Percentiles rank a stretch among this genome's conserved stretches.
These are phyloP conservation scores for Triplophysa siluroides DNA, from an alignment of 2,113 vertebrate genomes.

Conservation along the genomic window DNA sequence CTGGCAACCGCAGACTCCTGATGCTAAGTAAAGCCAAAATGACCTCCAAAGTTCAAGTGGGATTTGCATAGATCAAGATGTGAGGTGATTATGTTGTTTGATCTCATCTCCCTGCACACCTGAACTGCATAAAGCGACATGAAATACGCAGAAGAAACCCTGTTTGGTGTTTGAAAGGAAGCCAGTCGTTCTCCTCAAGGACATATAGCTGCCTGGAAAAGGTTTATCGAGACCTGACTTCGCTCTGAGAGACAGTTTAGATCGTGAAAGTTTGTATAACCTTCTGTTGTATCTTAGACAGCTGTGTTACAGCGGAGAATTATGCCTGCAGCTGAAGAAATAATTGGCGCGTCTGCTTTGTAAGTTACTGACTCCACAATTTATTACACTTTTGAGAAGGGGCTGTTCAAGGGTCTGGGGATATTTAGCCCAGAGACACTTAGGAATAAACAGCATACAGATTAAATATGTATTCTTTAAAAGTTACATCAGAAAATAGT, in stretches of 20 bases:
- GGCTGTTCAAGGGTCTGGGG: no score
- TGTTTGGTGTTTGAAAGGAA: conserved; percentile 23
- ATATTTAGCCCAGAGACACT: no score
- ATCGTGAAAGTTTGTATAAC: conserved; percentile 4
- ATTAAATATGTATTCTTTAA: no score
- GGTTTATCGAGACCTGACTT: conserved; percentile 16
- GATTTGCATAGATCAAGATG: conserved; percentile 4
- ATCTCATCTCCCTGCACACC: background rate
- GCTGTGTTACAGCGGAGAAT: background rate
- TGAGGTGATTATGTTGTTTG: conserved; percentile 25
- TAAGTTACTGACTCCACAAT: no score
- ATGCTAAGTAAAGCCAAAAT: conserved; percentile 1
- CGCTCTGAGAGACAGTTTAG: background rate
- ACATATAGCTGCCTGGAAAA: background rate
- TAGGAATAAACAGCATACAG: no score
- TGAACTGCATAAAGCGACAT: conserved; percentile 14
- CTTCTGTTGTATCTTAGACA: conserved; percentile 25
- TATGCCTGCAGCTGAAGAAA: conserved; percentile 9
- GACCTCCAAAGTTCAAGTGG: background rate
- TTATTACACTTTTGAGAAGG: no score
- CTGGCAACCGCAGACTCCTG: background rate
- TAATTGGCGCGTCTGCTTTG: background rate
- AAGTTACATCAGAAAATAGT: no score
- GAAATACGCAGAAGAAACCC: conserved; percentile 6
- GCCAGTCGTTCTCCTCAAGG: conserved; percentile 16